Base-by-base conservation (phyloP, 2,797 vertebrate species). In the Syngnathus rostellatus region DNA sequence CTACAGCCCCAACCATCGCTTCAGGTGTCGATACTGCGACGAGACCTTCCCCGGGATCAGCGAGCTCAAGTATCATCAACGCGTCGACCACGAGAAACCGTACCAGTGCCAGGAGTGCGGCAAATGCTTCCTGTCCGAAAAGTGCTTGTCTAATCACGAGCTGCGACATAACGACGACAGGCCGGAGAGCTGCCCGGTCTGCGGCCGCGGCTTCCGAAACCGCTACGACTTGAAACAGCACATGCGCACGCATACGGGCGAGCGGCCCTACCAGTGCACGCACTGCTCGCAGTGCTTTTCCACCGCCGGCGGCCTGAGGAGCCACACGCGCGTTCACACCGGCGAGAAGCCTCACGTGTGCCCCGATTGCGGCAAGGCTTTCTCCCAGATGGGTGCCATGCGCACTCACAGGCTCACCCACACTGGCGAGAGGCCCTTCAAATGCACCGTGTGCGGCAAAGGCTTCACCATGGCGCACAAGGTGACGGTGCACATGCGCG, bases 201-300 rank as follows among this genome's bases (percentile, higher is more conserved):
- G 89, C 0, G 82, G 88, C 7, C 86, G 88, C 0, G 87, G 86
- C 68, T 90, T 90, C 70, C 71, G 86, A 0, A 89, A 89, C 76
- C 85, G 88, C 68, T 89, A 88, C 14, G 88, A 90, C 74, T 61
- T 90, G 66, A 90, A 90, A 78, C 88, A 89, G 70, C 89, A 89
- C 74, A 87, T 88, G 86, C 86, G 89, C 64, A 90, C 89, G 0
- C 89, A 90, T 75, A 90, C 89, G 0, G 89, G 89, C 0, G 89
- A 90, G 77, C 85, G 89, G 0, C 89, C 89, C 0, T 90, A 90
- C 66, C 89, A 90, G 79, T 90, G 89, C 76, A 87, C 84, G 0
- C 86, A 86, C 79, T 90, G 89, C 1, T 84, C 88, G 0, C 88
- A 89, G 81, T 89, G 89, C 46, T 90, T 90, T 78, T 89, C 89